These are phyloP conservation scores for Tetrax tetrax DNA, from an alignment of 2,113 vertebrate species.

Conservation along the genomic window DNA sequence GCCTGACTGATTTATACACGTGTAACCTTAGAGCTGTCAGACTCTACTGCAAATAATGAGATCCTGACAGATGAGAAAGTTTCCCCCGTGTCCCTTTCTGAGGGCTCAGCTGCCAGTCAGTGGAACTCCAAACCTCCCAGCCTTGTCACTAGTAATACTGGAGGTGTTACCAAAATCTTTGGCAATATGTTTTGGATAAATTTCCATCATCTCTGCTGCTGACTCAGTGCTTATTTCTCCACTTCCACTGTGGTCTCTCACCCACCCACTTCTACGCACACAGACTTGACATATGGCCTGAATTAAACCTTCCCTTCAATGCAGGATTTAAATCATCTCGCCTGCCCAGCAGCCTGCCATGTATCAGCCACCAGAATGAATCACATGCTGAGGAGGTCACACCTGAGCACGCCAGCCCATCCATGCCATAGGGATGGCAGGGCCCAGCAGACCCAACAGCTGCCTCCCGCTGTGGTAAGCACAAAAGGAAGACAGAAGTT, in stretches of 20 bases:
- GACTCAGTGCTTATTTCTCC: constrained; percentile 29
- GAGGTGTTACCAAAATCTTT: not conserved
- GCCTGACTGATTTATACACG: not conserved
- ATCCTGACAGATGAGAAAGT: not conserved
- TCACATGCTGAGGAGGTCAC: not conserved
- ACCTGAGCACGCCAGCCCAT: not conserved
- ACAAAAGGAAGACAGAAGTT: not conserved
- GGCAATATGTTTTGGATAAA: constrained; percentile 18
- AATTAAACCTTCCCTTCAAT: constrained; percentile 24
- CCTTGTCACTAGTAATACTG: not conserved
- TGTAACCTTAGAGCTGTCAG: not conserved
- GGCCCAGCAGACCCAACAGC: not conserved
- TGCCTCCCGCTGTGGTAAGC: not conserved
- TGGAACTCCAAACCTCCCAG: not conserved
- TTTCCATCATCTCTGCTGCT: not conserved
- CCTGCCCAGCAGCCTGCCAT: constrained; percentile 16
- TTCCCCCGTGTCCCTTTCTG: not conserved
- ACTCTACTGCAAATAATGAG: not conserved
- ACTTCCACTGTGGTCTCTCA: not conserved
- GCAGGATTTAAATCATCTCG: constrained; percentile 37
- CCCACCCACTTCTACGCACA: not conserved
- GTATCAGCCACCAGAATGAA: not conserved
- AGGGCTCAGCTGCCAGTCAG: not conserved
- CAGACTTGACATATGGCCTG: not conserved
- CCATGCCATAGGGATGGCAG: not conserved